Percentiles rank a stretch among this genome's conserved stretches.
These are phyloP conservation scores for Allygus modestus DNA, from an alignment of 2,888 invertebrate genomes.

Conservation along the genomic window DNA sequence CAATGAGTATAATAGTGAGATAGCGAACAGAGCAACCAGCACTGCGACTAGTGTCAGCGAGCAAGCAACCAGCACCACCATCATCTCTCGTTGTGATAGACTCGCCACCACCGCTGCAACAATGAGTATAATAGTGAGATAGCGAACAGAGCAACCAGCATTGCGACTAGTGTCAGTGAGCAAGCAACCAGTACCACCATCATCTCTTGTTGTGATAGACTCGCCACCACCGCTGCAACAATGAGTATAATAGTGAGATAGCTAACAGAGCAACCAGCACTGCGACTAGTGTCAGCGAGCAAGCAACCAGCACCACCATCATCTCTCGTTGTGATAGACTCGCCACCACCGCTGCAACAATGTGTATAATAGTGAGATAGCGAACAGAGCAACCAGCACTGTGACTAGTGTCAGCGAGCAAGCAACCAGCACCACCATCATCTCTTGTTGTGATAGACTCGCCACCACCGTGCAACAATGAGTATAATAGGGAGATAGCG, in stretches of 20 bases:
- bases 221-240: conserved; percentile 34
- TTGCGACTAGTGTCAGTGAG: conserved; percentile 48
- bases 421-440: conserved; percentile 44
- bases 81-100: conserved; percentile 44
- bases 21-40: conserved; percentile 55
- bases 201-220: conserved; percentile 42
- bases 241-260: conserved; percentile 4
- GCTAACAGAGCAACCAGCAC: conserved; percentile 58
- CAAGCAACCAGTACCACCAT: conserved; percentile 57
- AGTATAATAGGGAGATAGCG: conserved; percentile 47
- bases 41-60: conserved; percentile 54
- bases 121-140: conserved; percentile 14
- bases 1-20: not conserved
- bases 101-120: conserved; percentile 29
- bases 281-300: conserved; percentile 49
- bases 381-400: conserved; percentile 52
- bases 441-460: conserved; percentile 32
- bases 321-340: conserved; percentile 46
- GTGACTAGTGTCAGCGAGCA: conserved; percentile 46
- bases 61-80: conserved; percentile 56
- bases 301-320: conserved; percentile 55
- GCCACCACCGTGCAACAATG: conserved; percentile 24
- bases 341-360: conserved; percentile 29
- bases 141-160: conserved; percentile 56
- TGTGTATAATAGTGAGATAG: not conserved